Conservation (phyloP, 2,888 invertebrate genomes). For the Hofmannophila pseudospretella region DNA sequence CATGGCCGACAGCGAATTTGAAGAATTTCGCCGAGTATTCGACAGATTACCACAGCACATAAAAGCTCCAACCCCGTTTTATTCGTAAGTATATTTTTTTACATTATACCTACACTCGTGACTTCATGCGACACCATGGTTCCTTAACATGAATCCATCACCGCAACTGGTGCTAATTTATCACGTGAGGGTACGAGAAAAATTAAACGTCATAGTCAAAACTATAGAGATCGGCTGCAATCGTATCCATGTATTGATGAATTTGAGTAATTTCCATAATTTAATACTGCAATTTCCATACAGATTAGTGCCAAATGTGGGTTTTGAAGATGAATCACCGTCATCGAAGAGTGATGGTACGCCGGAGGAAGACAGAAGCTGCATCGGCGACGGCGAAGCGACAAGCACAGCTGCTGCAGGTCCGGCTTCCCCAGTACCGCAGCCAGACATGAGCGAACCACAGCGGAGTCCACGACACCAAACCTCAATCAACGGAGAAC, state of each 20-base stretch:
- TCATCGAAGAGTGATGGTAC: constrained; percentile 86
- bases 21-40: constrained; percentile 93
- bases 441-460: constrained; percentile 40
- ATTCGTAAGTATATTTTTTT: constrained; percentile 85
- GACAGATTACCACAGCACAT: constrained; percentile 88
- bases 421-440: constrained; percentile 42
- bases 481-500: constrained; percentile 71
- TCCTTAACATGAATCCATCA: too few species aligned
- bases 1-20: constrained; percentile 96
- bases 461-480: constrained; percentile 58
- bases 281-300: too few species aligned
- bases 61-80: constrained; percentile 88
- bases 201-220: too few species aligned
- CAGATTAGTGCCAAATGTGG: constrained; percentile 90
- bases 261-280: too few species aligned
- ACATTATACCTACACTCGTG: too few species aligned
- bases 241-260: too few species aligned
- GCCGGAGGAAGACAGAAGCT: constrained; percentile 79
- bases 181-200: constrained; percentile 30
- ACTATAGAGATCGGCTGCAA: too few species aligned
- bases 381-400: constrained; percentile 76
- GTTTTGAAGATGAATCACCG: constrained; percentile 88
- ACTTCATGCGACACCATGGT: too few species aligned
- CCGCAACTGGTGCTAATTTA: constrained; percentile 16
- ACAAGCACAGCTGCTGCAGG: constrained; percentile 26